phyloP scores from a whole-genome alignment of 2,113 vertebrate genomes.

The Neopipo cinnamomea region DNA sequence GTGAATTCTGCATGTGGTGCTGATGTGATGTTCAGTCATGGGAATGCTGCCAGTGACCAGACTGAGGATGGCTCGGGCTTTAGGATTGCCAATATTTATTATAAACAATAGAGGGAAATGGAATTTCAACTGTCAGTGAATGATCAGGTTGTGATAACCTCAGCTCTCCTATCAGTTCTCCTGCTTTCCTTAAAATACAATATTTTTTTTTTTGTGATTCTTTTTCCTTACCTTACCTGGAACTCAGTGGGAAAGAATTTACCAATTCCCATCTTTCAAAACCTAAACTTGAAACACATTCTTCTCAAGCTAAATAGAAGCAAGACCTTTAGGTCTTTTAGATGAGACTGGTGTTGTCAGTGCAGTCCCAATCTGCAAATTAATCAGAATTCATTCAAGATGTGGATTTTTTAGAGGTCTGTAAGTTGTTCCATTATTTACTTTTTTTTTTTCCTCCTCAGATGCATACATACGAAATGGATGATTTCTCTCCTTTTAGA shows the following conservation, averaged over 20 bases:
- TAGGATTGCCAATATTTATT: background rate
- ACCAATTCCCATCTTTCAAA: background rate
- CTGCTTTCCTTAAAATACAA: background rate
- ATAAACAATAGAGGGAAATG: background rate
- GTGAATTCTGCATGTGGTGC: accelerated
- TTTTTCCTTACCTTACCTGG: background rate
- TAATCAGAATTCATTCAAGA: background rate
- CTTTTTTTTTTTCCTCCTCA: background rate
- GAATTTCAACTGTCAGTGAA: background rate
- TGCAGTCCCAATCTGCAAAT: background rate
- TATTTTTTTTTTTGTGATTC: background rate
- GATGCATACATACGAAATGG: background rate
- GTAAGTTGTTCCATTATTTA: background rate
- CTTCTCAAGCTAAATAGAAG: background rate
- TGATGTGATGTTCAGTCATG: accelerated
- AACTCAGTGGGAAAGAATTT: background rate
- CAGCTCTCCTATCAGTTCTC: background rate
- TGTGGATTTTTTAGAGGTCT: background rate
- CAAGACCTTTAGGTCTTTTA: background rate
- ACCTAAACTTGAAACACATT: background rate
- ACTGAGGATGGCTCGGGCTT: background rate
- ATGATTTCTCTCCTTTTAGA: background rate
- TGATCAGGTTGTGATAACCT: background rate
- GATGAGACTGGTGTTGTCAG: background rate
- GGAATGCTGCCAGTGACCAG: background rate